Conservation (phyloP, 2,888 invertebrate genomes). For the Dysmachus trigonus region DNA sequence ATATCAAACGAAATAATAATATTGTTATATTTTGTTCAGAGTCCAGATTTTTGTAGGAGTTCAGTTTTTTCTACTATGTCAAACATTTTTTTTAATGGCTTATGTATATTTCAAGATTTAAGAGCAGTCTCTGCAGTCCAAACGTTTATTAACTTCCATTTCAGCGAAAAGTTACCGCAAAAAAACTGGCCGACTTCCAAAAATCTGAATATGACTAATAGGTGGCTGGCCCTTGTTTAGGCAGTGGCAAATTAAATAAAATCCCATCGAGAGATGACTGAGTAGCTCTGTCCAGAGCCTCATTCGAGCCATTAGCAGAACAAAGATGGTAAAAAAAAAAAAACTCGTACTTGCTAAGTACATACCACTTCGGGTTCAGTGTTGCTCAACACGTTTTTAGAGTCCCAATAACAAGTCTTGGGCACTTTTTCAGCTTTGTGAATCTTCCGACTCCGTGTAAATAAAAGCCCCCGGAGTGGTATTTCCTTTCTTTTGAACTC, state of each 20-base stretch:
- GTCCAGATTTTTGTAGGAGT: too few species aligned
- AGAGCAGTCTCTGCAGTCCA: not conserved
- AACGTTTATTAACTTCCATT: not conserved
- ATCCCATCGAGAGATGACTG: conserved; percentile 4
- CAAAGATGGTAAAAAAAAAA: conserved; percentile 1
- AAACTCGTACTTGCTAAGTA: conserved; percentile 27
- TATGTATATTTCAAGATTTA: not conserved
- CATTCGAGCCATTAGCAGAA: conserved; percentile 14
- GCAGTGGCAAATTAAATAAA: conserved; percentile 18
- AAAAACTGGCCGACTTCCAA: not conserved
- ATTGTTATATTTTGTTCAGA: too few species aligned
- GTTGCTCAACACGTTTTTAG: conserved; percentile 29
- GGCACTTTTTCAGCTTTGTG: conserved; percentile 28
- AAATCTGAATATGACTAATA: not conserved
- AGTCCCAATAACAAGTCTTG: conserved; percentile 31
- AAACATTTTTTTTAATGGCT: too few species aligned
- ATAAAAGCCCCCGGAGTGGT: conserved; percentile 27
- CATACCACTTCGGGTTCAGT: conserved; percentile 33
- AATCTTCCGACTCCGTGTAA: conserved; percentile 33
- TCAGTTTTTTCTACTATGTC: too few species aligned
- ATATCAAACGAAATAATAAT: too few species aligned
- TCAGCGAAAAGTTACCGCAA: not conserved
- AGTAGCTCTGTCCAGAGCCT: not conserved
- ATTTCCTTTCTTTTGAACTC: conserved; percentile 22
- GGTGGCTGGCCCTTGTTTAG: not conserved